Evolutionary conservation across 2,113 vertebrate species (phyloP).

Genomic region (Lota lota): DNA sequence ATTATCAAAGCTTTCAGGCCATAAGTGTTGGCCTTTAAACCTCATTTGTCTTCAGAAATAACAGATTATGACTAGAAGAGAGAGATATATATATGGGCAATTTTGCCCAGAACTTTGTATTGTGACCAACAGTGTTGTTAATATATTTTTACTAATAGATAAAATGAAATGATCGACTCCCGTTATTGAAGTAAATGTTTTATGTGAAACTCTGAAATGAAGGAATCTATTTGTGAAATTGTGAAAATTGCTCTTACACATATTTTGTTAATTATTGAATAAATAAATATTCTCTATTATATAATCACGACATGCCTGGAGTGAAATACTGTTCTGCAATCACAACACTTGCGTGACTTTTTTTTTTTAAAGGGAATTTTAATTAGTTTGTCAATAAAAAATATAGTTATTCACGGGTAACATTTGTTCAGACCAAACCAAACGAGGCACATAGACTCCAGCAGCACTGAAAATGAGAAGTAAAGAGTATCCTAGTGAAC

Average conservation of each 20-base stretch:
- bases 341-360: not conserved
- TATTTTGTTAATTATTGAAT: constrained; percentile 15
- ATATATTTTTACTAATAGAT: constrained; percentile 15
- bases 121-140: constrained; percentile 61
- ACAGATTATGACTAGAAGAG: constrained; percentile 17
- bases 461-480: constrained; percentile 51
- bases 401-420: constrained; percentile 22
- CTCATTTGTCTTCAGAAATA: constrained; percentile 2
- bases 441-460: constrained; percentile 50
- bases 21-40: constrained; percentile 31
- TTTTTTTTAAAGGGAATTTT: constrained; percentile 37
- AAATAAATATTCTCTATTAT: constrained; percentile 37
- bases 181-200: constrained; percentile 26
- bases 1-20: constrained; percentile 6
- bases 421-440: constrained; percentile 30
- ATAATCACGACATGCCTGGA: not conserved
- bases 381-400: constrained; percentile 42
- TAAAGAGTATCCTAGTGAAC: constrained; percentile 62
- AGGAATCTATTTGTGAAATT: constrained; percentile 23
- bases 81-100: constrained; percentile 27
- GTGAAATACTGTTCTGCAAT: constrained; percentile 2
- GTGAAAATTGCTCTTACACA: constrained; percentile 18
- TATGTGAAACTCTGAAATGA: constrained; percentile 39
- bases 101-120: constrained; percentile 63
- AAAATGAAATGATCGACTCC: constrained; percentile 36